Evolutionary conservation across 2,797 vertebrate genomes (phyloP).

Genomic region (Valencia hispanica): DNA sequence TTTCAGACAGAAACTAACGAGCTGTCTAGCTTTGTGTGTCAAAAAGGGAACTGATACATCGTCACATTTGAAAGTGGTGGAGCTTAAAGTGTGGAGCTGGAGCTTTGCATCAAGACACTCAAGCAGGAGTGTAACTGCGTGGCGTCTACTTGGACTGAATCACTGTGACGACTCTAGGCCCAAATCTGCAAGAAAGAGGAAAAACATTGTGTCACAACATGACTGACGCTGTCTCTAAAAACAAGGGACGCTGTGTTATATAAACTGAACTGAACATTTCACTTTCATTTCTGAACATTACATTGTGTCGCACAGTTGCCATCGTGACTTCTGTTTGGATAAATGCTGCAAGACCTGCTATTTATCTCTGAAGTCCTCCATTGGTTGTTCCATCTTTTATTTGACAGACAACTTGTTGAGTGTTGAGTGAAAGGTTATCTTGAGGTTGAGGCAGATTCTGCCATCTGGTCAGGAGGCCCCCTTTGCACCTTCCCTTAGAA

Average conservation of each 20-base stretch:
- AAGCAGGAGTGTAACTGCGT: background rate
- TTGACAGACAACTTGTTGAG: too few species aligned
- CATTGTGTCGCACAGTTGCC: background rate
- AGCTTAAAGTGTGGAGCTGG: conserved; percentile 15
- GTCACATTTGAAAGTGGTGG: background rate
- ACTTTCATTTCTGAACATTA: background rate
- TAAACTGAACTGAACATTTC: background rate
- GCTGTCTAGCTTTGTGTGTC: background rate
- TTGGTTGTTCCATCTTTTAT: too few species aligned
- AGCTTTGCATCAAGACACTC: conserved; percentile 19
- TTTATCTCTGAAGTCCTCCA: too few species aligned
- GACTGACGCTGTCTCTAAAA: background rate
- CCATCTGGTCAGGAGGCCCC: too few species aligned
- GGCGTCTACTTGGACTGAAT: conserved; percentile 2
- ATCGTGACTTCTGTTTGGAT: background rate
- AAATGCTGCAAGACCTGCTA: background rate
- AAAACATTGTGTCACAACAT: background rate
- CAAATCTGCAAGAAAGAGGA: conserved; percentile 85
- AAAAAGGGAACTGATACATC: background rate
- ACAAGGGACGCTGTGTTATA: background rate
- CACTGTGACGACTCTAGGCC: conserved; percentile 77
- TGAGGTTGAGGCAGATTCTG: too few species aligned
- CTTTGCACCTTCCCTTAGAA: too few species aligned
- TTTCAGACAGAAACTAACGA: conserved; percentile 19
- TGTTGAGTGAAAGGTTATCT: too few species aligned